Evolutionary conservation across 1,140 invertebrate species (phyloP).

Genomic region (Euglossa dilemma): DNA sequence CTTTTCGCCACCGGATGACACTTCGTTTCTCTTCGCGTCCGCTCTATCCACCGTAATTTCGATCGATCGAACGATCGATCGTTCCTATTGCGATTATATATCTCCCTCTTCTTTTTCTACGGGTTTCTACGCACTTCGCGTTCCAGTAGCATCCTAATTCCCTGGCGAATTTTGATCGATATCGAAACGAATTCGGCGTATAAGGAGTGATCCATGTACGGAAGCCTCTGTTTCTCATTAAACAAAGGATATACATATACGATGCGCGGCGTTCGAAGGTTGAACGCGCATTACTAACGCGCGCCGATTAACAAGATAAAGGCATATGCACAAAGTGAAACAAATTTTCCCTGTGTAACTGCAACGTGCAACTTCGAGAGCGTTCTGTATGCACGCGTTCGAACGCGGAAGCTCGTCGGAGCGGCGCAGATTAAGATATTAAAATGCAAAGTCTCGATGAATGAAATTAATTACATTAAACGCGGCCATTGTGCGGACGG

Average conservation of each 20-base stretch:
- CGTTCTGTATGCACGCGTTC: background rate
- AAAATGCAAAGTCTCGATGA: slow-evolving; percentile 24
- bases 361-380: no score
- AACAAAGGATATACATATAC: no score
- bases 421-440: slow-evolving; percentile 20
- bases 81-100: no score
- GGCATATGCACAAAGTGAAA: background rate
- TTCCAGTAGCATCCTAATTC: no score
- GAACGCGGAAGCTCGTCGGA: background rate
- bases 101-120: no score
- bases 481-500: background rate
- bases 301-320: background rate
- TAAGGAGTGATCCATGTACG: no score
- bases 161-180: no score
- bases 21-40: slow-evolving; percentile 27
- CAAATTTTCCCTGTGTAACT: background rate
- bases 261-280: background rate
- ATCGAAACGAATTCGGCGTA: no score
- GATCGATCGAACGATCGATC: background rate
- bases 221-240: no score
- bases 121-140: no score
- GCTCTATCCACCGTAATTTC: background rate
- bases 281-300: background rate
- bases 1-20: slow-evolving; percentile 25
- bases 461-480: slow-evolving; percentile 38